A percentile compares a stretch with the other conserved stretches of the same genome.
Evolutionary conservation across 2,113 vertebrate genomes (phyloP).

Genomic region (Synodontis membranacea): DNA sequence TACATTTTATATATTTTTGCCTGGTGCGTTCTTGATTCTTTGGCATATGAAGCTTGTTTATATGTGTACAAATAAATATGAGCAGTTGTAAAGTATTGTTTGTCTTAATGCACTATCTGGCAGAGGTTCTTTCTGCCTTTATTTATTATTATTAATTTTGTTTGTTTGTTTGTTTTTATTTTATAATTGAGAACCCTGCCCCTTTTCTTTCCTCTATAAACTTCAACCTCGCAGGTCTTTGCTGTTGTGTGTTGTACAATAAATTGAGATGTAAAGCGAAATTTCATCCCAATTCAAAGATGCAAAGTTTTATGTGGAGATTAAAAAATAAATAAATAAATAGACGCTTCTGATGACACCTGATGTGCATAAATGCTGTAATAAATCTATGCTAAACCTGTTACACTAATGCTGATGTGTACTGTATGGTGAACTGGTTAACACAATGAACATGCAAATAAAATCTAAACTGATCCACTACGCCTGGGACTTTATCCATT

Average conservation of each 20-base stretch:
- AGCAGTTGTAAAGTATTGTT: conserved; percentile 40
- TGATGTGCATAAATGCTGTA: conserved; percentile 70
- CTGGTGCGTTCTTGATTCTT: conserved; percentile 8
- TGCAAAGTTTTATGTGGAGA: conserved; percentile 49
- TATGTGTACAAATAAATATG: conserved; percentile 46
- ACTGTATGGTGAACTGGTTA: conserved; percentile 80
- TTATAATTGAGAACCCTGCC: conserved; percentile 2
- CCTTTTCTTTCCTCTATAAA: conserved; percentile 12
- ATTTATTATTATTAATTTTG: neutral
- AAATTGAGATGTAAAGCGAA: conserved; percentile 43
- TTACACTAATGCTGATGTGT: conserved; percentile 79
- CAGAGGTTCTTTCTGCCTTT: conserved; percentile 37
- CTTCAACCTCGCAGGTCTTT: conserved; percentile 25
- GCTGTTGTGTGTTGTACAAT: conserved; percentile 53
- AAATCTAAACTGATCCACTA: conserved; percentile 75
- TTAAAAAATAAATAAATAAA: conserved; percentile 56
- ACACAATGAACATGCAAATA: conserved; percentile 79
- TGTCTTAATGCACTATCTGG: conserved; percentile 46
- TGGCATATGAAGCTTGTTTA: conserved; percentile 38
- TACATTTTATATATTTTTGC: conserved; percentile 17
- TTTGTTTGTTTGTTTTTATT: neutral
- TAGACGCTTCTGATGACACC: conserved; percentile 47
- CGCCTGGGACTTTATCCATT: conserved; percentile 6
- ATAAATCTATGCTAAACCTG: conserved; percentile 73
- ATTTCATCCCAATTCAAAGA: conserved; percentile 29